A percentile compares a stretch with the other conserved stretches of the same genome.
phyloP scores from a whole-genome alignment of 2,797 vertebrate genomes.

The Craterocephalus amniculus region DNA sequence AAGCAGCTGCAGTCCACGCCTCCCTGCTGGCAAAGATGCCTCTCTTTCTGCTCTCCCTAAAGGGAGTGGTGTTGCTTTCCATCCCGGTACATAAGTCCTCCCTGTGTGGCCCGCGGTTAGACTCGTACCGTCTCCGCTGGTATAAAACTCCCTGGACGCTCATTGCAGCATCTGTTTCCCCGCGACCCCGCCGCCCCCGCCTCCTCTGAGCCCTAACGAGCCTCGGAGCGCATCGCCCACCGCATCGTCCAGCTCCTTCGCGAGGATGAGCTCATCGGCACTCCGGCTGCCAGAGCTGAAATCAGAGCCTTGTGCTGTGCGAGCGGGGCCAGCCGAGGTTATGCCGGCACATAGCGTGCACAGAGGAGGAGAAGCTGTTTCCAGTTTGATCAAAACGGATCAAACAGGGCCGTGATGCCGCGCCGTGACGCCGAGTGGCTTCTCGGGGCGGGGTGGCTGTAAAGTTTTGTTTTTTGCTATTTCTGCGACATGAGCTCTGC shows the following conservation, averaged over 20 bases:
- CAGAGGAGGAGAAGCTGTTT: constrained; percentile 67
- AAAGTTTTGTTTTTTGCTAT: constrained; percentile 61
- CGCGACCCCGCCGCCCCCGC: constrained; percentile 43
- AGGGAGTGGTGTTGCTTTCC: constrained; percentile 34
- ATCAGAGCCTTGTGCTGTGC: constrained; percentile 78
- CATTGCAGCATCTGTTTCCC: constrained; percentile 74
- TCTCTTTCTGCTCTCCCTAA: constrained; percentile 14
- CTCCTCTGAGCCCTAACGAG: constrained; percentile 53
- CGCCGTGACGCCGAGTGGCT: constrained; percentile 32
- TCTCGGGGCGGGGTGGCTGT: constrained; percentile 46
- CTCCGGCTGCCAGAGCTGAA: constrained; percentile 78
- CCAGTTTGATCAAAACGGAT: constrained; percentile 60
- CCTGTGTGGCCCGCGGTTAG: constrained; percentile 14
- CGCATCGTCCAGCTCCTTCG: constrained; percentile 73
- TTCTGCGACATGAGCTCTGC: constrained; percentile 63
- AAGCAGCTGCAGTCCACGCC: constrained; percentile 48
- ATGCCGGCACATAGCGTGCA: constrained; percentile 76
- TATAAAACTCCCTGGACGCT: constrained; percentile 60
- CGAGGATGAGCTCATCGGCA: constrained; percentile 81
- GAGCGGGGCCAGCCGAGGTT: constrained; percentile 72
- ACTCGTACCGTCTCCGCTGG: constrained; percentile 41
- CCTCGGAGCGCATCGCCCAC: constrained; percentile 73
- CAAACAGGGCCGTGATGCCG: constrained; percentile 25
- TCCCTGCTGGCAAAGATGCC: constrained; percentile 7
- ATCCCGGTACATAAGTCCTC: neutral